A percentile compares a stretch with the other conserved stretches of the same genome.
Conservation (phyloP, 2,888 invertebrate genomes). For the Deilephila elpenor region DNA sequence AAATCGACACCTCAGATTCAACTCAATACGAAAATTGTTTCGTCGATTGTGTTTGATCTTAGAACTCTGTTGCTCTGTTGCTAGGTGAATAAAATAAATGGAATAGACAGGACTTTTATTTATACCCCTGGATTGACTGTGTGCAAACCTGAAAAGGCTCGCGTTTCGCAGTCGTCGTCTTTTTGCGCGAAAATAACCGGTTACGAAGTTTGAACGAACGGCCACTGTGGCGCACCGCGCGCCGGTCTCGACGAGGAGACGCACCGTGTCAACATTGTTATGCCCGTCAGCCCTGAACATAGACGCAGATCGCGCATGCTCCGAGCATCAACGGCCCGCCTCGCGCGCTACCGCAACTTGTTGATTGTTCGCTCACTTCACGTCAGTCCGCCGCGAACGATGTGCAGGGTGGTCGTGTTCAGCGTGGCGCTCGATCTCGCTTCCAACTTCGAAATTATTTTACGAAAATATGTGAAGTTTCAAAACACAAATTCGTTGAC, state of each 20-base stretch:
- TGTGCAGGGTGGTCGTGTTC: slow-evolving; percentile 76
- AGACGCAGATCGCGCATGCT: slow-evolving; percentile 77
- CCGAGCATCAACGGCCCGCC: slow-evolving; percentile 67
- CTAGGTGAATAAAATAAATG: slow-evolving; percentile 15
- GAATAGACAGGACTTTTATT: slow-evolving; percentile 47
- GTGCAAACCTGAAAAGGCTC: slow-evolving; percentile 52
- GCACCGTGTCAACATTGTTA: slow-evolving; percentile 64
- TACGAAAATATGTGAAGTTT: slow-evolving; percentile 83
- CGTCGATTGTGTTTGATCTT: slow-evolving; percentile 12
- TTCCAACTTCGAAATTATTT: slow-evolving; percentile 79
- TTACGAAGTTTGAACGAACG: slow-evolving; percentile 59
- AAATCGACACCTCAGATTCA: neutral
- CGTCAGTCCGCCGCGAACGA: slow-evolving; percentile 76
- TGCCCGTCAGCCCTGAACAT: slow-evolving; percentile 68
- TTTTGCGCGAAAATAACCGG: slow-evolving; percentile 82
- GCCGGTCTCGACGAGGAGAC: slow-evolving; percentile 38
- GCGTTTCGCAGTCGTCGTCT: slow-evolving; percentile 51
- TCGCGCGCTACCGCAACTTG: slow-evolving; percentile 77
- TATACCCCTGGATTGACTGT: slow-evolving; percentile 51
- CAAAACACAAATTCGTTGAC: slow-evolving; percentile 67
- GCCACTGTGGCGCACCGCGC: slow-evolving; percentile 42
- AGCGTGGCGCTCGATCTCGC: slow-evolving; percentile 63
- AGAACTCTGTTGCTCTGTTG: neutral
- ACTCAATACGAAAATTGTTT: slow-evolving; percentile 23
- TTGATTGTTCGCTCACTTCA: slow-evolving; percentile 83